These are phyloP conservation scores for Microchrysa polita DNA, from an alignment of 2,888 invertebrate genomes.

Conservation along the genomic window DNA sequence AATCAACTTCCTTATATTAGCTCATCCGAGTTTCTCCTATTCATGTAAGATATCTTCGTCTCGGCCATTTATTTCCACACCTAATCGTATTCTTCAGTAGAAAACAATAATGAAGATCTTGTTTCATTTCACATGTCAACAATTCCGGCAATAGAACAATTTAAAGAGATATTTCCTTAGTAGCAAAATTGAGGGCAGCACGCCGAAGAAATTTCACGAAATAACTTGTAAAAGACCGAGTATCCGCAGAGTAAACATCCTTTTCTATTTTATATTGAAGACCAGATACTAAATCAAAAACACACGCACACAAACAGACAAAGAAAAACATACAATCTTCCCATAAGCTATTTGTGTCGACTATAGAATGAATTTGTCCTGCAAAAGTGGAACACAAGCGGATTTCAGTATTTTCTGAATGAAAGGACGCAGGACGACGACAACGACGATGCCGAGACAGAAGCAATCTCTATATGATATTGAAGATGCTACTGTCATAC, in stretches of 20 bases:
- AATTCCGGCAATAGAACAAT: background rate
- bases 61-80: too few species aligned
- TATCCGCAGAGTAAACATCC: slow-evolving; percentile 39
- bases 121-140: background rate
- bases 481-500: slow-evolving; percentile 4
- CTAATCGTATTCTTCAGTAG: too few species aligned
- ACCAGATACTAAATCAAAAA: too few species aligned
- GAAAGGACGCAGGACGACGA: too few species aligned
- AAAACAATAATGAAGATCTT: too few species aligned
- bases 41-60: too few species aligned
- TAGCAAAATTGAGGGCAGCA: background rate
- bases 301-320: too few species aligned
- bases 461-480: background rate
- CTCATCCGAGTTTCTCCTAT: too few species aligned
- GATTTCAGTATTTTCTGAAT: background rate
- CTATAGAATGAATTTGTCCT: slow-evolving; percentile 41
- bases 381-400: slow-evolving; percentile 31
- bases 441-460: slow-evolving; percentile 8
- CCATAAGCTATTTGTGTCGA: slow-evolving; percentile 33
- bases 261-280: slow-evolving; percentile 39
- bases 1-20: too few species aligned
- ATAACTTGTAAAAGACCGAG: slow-evolving; percentile 32
- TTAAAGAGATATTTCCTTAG: background rate
- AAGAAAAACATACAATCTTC: slow-evolving; percentile 26
- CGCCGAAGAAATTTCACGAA: slow-evolving; percentile 19